These are phyloP conservation scores for Corythoichthys intestinalis DNA, from an alignment of 2,113 vertebrate genomes.

Conservation along the genomic window DNA sequence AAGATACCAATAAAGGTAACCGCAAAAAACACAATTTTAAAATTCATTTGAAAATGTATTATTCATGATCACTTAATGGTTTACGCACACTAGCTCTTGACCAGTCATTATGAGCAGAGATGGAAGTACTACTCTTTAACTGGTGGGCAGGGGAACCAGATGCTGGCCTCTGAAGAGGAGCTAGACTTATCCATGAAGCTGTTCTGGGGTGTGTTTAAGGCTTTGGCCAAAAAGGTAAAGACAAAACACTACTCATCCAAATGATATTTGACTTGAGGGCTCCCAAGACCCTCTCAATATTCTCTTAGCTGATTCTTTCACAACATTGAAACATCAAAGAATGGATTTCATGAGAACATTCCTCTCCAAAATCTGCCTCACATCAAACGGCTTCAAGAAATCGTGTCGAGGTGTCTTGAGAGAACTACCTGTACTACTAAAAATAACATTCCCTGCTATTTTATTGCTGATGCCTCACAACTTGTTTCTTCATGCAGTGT, in stretches of 20 bases:
- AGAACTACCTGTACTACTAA: background rate
- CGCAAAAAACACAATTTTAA: background rate
- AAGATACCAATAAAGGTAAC: slow-evolving; percentile 89
- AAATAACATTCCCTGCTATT: background rate
- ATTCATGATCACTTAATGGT: background rate
- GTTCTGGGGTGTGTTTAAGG: slow-evolving; percentile 91
- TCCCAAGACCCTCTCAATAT: background rate
- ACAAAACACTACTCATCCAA: background rate
- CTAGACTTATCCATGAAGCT: slow-evolving; percentile 87
- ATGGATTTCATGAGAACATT: slow-evolving; percentile 13
- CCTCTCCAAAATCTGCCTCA: slow-evolving; percentile 10
- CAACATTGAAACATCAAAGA: slow-evolving; percentile 21
- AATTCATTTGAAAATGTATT: background rate
- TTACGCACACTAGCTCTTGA: slow-evolving; percentile 77
- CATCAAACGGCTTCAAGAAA: slow-evolving; percentile 18
- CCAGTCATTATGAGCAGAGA: slow-evolving; percentile 88
- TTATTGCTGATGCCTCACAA: background rate
- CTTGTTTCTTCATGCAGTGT: background rate
- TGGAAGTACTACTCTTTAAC: slow-evolving; percentile 88
- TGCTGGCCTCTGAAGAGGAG: slow-evolving; percentile 84
- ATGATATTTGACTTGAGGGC: background rate
- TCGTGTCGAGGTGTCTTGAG: background rate
- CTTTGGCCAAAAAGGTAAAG: slow-evolving; percentile 84
- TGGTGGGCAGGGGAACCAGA: slow-evolving; percentile 75
- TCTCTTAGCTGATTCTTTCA: slow-evolving; percentile 12